A percentile compares a stretch with the other conserved stretches of the same genome.
These are phyloP conservation scores for Nothoprocta perdicaria DNA, from an alignment of 2,113 vertebrate genomes.

Conservation along the genomic window DNA sequence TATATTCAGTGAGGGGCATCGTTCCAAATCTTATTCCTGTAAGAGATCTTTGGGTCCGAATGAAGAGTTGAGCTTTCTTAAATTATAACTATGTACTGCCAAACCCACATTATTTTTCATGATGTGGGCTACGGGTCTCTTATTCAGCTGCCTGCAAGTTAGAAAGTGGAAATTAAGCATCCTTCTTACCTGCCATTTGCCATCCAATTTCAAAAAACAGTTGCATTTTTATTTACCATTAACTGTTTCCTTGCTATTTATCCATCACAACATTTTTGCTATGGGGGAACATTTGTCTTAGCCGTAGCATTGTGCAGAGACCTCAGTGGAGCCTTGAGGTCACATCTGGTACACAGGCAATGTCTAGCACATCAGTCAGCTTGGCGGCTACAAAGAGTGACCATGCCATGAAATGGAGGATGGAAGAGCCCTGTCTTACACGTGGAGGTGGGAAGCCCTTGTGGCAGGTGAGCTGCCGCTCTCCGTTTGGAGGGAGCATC, in stretches of 20 bases:
- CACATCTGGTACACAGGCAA: neutral
- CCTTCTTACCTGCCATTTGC: slow-evolving; percentile 28
- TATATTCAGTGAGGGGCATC: neutral
- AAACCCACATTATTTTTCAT: slow-evolving; percentile 9
- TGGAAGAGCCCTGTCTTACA: neutral
- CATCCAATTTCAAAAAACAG: neutral
- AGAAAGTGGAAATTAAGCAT: slow-evolving; percentile 31
- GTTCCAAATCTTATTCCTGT: slow-evolving; percentile 15
- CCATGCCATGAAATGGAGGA: neutral
- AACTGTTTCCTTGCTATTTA: neutral
- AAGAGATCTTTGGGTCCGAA: slow-evolving; percentile 19
- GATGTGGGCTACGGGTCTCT: neutral
- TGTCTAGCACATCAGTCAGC: neutral
- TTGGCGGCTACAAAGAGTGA: neutral
- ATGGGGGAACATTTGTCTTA: neutral
- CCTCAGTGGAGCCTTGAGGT: neutral
- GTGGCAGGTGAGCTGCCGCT: neutral
- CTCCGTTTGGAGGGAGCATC: neutral
- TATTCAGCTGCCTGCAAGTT: slow-evolving; percentile 21
- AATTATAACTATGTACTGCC: slow-evolving; percentile 2
- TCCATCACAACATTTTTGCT: neutral
- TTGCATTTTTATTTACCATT: neutral
- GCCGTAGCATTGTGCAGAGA: neutral
- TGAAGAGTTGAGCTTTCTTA: slow-evolving; percentile 9
- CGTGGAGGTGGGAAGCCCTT: accelerated